Percentiles rank a stretch among this genome's conserved stretches.
phyloP scores from a whole-genome alignment of 2,113 vertebrate species.

The Protobothrops mucrosquamatus region DNA sequence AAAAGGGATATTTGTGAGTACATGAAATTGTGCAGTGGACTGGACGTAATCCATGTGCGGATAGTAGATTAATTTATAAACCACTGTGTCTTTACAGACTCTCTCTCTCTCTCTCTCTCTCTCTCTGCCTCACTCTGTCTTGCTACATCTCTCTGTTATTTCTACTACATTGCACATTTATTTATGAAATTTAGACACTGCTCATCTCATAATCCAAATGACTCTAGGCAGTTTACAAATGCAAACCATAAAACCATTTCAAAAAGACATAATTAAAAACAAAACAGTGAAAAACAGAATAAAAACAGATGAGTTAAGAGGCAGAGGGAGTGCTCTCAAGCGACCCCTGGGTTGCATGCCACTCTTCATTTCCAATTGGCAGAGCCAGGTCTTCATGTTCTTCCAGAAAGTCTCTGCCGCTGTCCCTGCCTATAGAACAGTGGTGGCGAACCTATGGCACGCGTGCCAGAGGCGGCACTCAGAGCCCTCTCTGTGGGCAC shows the following conservation, averaged over 20 bases:
- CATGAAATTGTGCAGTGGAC: neutral
- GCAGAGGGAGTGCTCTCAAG: neutral
- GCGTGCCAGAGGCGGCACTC: too few species aligned
- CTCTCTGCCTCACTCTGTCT: too few species aligned
- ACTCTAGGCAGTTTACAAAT: neutral
- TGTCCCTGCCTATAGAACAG: too few species aligned
- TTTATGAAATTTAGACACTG: neutral
- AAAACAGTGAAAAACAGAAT: neutral
- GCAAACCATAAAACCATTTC: neutral
- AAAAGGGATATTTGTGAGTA: neutral
- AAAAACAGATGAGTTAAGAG: neutral
- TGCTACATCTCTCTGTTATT: neutral
- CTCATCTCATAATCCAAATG: neutral
- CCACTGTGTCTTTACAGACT: neutral
- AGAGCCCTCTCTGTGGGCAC: too few species aligned
- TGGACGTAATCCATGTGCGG: neutral
- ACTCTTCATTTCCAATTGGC: neutral
- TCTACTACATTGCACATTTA: neutral
- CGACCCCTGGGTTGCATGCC: neutral
- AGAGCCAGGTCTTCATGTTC: neutral
- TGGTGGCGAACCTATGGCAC: too few species aligned
- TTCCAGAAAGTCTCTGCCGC: neutral
- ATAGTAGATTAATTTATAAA: neutral
- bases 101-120: neutral
- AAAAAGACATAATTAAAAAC: neutral